Conservation (phyloP, 1,140 invertebrate species). For the Trachelipus rathkii region DNA sequence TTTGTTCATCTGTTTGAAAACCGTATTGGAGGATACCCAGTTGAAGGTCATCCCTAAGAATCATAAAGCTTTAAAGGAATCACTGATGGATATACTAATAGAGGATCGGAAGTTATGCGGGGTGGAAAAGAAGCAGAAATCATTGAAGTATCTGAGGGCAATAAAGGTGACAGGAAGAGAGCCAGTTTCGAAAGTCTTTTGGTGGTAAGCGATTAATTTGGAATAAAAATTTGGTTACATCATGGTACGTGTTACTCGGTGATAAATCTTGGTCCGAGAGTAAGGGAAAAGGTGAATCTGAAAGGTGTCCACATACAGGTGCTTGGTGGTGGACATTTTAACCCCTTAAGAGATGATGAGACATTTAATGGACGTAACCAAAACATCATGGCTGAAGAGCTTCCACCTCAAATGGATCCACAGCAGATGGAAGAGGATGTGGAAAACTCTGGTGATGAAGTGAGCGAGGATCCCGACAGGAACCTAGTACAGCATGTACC, state of each 20-base stretch:
- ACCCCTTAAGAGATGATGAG: too few species aligned
- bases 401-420: too few species aligned
- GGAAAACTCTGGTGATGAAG: too few species aligned
- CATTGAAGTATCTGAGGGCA: background rate
- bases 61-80: background rate
- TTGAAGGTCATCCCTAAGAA: too few species aligned
- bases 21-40: too few species aligned
- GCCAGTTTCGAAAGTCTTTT: constrained; percentile 13
- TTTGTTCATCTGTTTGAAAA: background rate
- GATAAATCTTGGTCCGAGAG: background rate
- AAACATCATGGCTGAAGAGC: too few species aligned
- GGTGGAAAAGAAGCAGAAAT: background rate
- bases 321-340: too few species aligned
- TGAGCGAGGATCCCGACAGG: too few species aligned
- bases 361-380: too few species aligned
- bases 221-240: too few species aligned
- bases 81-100: background rate
- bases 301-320: background rate
- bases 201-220: constrained; percentile 3
- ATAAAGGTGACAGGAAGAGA: background rate
- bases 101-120: background rate
- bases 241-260: background rate
- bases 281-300: background rate
- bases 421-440: too few species aligned
- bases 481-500: too few species aligned